Evolutionary conservation across 1,140 invertebrate genomes (phyloP).

Genomic region (Neodiprion virginianus): DNA sequence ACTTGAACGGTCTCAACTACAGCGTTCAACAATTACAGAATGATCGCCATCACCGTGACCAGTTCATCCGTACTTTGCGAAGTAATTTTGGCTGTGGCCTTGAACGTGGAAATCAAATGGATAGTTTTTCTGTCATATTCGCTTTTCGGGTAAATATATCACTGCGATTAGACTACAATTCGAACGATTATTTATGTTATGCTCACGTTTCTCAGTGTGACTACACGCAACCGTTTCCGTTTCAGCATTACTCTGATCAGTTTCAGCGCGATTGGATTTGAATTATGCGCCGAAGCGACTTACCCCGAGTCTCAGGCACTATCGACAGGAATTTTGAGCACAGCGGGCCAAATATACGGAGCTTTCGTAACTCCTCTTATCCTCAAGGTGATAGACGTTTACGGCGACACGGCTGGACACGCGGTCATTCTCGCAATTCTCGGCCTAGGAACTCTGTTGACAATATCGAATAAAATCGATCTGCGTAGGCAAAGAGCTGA

Average conservation of each 20-base stretch:
- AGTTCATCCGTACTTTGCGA: no score
- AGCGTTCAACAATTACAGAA: no score
- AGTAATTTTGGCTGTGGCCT: no score
- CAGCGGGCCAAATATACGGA: constrained; percentile 70
- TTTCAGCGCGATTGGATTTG: constrained; percentile 77
- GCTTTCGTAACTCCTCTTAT: constrained; percentile 62
- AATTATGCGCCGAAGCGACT: constrained; percentile 78
- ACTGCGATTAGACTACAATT: background rate
- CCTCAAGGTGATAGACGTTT: constrained; percentile 37
- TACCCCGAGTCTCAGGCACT: constrained; percentile 76
- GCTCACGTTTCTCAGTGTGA: no score
- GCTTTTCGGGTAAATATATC: constrained; percentile 61
- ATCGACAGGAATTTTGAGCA: constrained; percentile 72
- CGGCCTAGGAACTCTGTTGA: no score
- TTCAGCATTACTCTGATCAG: constrained; percentile 76
- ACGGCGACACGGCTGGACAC: constrained; percentile 50
- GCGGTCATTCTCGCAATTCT: constrained; percentile 27
- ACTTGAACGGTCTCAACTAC: no score
- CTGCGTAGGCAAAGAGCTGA: no score
- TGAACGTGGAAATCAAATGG: constrained; percentile 58
- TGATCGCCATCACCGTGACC: no score
- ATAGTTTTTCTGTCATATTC: constrained; percentile 68
- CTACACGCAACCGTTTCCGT: background rate
- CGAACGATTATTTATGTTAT: no score
- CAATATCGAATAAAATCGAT: no score